Base-by-base conservation (phyloP, 2,888 invertebrate genomes). In the Thymelicus lineola region DNA sequence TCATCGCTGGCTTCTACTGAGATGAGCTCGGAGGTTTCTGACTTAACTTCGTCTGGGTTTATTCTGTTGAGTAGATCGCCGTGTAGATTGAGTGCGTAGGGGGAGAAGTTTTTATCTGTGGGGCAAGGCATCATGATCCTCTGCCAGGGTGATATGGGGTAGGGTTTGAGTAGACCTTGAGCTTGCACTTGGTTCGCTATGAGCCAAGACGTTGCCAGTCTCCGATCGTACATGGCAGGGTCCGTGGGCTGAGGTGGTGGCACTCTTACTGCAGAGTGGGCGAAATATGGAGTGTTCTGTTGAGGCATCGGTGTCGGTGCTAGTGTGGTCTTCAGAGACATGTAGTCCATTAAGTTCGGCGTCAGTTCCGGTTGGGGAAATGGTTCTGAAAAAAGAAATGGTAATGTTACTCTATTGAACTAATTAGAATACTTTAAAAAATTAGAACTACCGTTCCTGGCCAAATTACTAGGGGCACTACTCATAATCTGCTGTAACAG, bases 1-100 rank as follows among this genome's bases (percentile, higher is more conserved):
- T 95, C 95, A 70, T 95, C 95, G 71, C 95, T 95, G 0, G 94
- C 90, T 93, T 95, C 89, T 58, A 95, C 87, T 68, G 94, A 89
- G 77, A 95, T 84, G 77, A 94, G 87, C 86, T 95, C 83, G 28
- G 88, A 86, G 71, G 85, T 81, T 61, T 93, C 93, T 0, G 91
- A 90, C 76, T 93, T 93, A 0, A 90, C 88, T 70, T 91, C 93
- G 7, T 93, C 92, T 0, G 87, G 80, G 57, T 86, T 87, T 45
- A 90, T 90, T 83, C 88, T 83, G 75, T 83, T 89, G 14, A 91
- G 75, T 1, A 92, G 81, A 72, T 92, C 91, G 62, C 80, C 89
- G 71, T 90, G 90, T 9, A 92, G 78, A 67, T 80, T 89, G 1
- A 91, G 74, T 1, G 89, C 86, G 76, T 93, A 93, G 0, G 94